phyloP scores from a whole-genome alignment of 2,113 vertebrate species.

The Noturus placidus region DNA sequence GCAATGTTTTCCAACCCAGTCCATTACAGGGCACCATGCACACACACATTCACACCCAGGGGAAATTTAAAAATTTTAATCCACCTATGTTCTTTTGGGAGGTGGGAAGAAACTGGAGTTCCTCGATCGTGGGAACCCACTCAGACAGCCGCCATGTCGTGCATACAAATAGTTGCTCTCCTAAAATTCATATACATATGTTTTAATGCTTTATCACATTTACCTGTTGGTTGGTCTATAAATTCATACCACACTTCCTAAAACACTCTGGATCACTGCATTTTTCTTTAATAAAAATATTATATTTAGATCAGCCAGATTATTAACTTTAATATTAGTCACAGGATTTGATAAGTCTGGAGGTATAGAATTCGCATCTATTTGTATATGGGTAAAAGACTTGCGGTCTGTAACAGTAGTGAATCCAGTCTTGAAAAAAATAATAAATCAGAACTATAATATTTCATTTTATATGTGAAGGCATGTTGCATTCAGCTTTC shows the following conservation, averaged over 20 bases:
- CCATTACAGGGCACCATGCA: background rate
- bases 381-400: background rate
- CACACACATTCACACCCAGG: background rate
- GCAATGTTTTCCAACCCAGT: background rate
- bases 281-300: too few species aligned
- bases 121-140: background rate
- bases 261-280: background rate
- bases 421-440: background rate
- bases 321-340: constrained; percentile 6
- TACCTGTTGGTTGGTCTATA: constrained; percentile 11
- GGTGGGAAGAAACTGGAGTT: background rate
- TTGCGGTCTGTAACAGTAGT: constrained; percentile 10
- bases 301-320: too few species aligned
- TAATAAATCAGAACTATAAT: constrained; percentile 28
- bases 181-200: background rate
- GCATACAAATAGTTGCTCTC: background rate
- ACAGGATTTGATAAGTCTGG: constrained; percentile 14
- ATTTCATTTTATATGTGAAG: background rate
- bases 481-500: background rate
- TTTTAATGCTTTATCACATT: constrained; percentile 16
- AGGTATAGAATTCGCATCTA: background rate
- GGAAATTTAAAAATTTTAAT: background rate
- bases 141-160: background rate
- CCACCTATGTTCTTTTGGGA: background rate
- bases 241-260: background rate